Evolutionary conservation across 2,888 invertebrate genomes (phyloP), one percentile per base, ranked within the genome.

Genomic region (Leptothorax acervorum): DNA sequence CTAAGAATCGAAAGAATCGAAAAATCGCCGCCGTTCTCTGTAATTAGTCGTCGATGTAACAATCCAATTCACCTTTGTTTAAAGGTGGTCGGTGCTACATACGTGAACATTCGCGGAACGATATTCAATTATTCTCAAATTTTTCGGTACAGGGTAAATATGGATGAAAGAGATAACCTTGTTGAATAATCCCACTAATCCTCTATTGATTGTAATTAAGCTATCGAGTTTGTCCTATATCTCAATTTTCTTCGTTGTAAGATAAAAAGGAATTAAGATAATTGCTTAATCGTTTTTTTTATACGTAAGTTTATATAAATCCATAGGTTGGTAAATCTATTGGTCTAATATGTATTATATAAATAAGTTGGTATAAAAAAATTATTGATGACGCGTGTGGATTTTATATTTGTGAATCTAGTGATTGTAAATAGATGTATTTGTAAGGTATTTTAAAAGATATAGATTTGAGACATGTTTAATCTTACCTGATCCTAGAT

Each of bases 1-100:
- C 48, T 62, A 71, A 79, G 48, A 79, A 62, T 71, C 18, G 79
- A 79, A n/a, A n/a, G n/a, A n/a, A n/a, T n/a, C n/a, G n/a, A n/a
- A 71, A 23, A 79, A 4, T 60, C 8, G 39, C n/a, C 60, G 71
- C 23, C 45, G 15, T 42, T 71, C 45, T 57, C 23, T 71, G 48
- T 71, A 79, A 71, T 55, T 79, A 71, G 35, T 68, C n/a, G 55
- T 76, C 15, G 9, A 66, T 68, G 31, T 68, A 57, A 78, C 42
- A 55, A 78, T 78, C n/a, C 28, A 55, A 68, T 68, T 78, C 53
- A n/a, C 55, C 55, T 66, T 78, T 78, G 18, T 71, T 71, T 28
- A 48, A 71, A 68, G 48, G 23, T 71, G 12, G 51, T 79, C 71
- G 48, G 18, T 79, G 73, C 48, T 71, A 71, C 18, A 23, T 42